Evolutionary conservation across 2,888 invertebrate genomes (phyloP), one percentile per base, ranked within the genome.

Genomic region (Empis livida): DNA sequence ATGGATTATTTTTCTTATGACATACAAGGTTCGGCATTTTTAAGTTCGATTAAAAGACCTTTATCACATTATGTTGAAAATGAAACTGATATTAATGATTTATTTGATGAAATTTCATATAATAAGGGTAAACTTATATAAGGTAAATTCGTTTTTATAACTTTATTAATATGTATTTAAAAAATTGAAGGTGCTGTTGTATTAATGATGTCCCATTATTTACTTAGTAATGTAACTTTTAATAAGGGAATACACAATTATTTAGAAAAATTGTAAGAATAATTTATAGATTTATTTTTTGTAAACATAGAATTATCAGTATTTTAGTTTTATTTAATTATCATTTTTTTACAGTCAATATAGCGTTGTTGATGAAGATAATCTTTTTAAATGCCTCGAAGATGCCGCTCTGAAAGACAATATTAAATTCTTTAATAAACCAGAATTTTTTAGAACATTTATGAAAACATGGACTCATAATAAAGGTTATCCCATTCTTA

Each of bases 141-240:
- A 27, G 6, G 3, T 20, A 27, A 27, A 5, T 20, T 20, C 20
- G n/a, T n/a, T n/a, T n/a, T n/a, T n/a, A n/a, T n/a, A n/a, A n/a
- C n/a, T n/a, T 20, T 20, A 20, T 20, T 5, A 20, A 5, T 20
- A 3, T 27, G 9, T 8, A 27, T 27, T 27, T 8, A 6, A 27
- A 20, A 20, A 27, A 20, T 40, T 41, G 14, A 5, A 61, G 82
- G 79, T 1, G 77, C 72, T n/a, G 60, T 72, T 3, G 59, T 82
- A n/a, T 75, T 85, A 46, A 75, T 82, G 53, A 84, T 84, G 84
- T 70, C 76, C 77, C 54, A 77, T 81, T 59, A 64, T 76, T 2
- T 66, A 82, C 37, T 23, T 14, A 41, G n/a, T n/a, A 41, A n/a
- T 14, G n/a, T 2, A 8, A 41, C 41, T 14, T 48, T 48, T 35